Evolutionary conservation across 2,113 vertebrate genomes (phyloP).

Genomic region (Poeciliopsis prolifica): DNA sequence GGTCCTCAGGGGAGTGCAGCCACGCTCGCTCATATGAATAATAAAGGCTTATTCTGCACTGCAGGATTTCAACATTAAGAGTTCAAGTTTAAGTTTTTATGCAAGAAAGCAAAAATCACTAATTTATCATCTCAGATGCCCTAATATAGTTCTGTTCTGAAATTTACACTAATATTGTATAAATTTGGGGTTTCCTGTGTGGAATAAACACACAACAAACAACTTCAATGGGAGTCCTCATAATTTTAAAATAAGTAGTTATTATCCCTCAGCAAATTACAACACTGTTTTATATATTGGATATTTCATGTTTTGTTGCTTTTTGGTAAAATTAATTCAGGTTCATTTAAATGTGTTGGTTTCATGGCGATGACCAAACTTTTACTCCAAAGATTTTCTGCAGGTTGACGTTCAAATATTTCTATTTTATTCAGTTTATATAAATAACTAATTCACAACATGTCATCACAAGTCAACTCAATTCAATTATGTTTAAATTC

Average conservation of each 20-base stretch:
- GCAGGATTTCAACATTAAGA: constrained; percentile 29
- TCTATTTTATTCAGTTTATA: too few species aligned
- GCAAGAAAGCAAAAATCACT: not conserved
- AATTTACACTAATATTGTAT: too few species aligned
- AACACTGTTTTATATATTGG: not conserved
- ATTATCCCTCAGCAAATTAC: not conserved
- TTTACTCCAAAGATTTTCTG: too few species aligned
- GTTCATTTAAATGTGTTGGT: not conserved
- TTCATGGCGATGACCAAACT: not conserved
- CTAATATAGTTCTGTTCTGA: not conserved
- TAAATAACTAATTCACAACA: too few species aligned
- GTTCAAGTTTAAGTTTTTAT: constrained; percentile 34
- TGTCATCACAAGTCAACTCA: too few species aligned
- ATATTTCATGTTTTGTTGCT: not conserved
- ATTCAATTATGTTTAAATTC: too few species aligned
- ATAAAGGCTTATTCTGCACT: constrained; percentile 52
- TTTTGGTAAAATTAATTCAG: not conserved
- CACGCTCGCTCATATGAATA: constrained; percentile 64
- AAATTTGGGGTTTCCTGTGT: not conserved
- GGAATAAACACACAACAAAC: not conserved
- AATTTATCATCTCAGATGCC: not conserved
- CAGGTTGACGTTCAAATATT: too few species aligned
- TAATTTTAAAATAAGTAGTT: not conserved
- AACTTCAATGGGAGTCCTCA: not conserved
- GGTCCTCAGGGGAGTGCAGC: constrained; percentile 42